phyloP scores from a whole-genome alignment of 2,797 vertebrate species.

The Sciurus vulgaris region DNA sequence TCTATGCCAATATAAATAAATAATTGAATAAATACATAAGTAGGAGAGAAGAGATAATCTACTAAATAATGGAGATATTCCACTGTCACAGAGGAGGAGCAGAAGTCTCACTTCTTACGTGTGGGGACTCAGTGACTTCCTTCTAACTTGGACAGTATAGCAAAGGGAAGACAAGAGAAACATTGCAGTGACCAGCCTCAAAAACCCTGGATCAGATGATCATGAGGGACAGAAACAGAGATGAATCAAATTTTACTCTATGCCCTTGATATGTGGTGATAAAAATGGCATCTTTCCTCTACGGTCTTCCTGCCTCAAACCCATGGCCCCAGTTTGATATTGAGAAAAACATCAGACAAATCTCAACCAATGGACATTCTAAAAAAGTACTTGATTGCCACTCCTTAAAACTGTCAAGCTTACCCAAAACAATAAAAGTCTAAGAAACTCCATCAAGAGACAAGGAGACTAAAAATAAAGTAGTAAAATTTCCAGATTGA shows the following conservation, averaged over 20 bases:
- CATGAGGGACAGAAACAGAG: not conserved
- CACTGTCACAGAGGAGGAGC: fast-evolving
- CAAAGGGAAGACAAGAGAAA: not conserved
- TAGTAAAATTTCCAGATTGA: no score
- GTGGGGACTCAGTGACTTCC: not conserved
- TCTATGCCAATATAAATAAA: constrained; percentile 6
- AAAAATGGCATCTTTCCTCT: not conserved
- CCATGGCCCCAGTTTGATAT: not conserved
- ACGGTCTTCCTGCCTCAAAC: not conserved
- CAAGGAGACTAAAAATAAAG: not conserved
- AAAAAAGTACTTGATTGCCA: no score
- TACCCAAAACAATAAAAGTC: not conserved
- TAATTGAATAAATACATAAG: not conserved
- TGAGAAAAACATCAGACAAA: not conserved
- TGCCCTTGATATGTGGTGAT: not conserved
- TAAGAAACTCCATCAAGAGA: not conserved
- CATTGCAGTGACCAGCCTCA: not conserved
- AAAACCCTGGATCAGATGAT: not conserved
- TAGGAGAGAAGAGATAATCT: not conserved
- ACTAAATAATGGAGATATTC: not conserved
- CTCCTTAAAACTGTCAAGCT: not conserved
- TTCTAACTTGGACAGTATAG: not conserved
- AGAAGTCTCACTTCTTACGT: not conserved
- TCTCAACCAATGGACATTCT: not conserved
- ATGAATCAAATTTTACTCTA: not conserved